These are phyloP conservation scores for Myiozetetes cayanensis DNA, from an alignment of 2,113 vertebrate species.

Conservation along the genomic window DNA sequence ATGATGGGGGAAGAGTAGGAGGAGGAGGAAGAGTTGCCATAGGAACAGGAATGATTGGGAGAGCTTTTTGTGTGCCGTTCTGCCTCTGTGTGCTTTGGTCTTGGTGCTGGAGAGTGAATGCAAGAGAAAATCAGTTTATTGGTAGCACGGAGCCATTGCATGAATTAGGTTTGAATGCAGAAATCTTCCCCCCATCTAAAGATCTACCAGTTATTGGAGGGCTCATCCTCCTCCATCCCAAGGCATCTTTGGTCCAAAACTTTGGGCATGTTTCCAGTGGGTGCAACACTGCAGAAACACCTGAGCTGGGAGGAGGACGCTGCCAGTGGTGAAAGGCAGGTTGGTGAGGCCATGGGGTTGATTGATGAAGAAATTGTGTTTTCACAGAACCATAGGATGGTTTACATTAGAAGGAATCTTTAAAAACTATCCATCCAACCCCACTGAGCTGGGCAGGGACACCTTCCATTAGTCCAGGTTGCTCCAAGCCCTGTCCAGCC, in stretches of 20 bases:
- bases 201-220: not conserved
- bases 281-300: not conserved
- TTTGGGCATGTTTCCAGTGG: not conserved
- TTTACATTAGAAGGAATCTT: not conserved
- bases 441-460: not conserved
- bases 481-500: rapidly evolving
- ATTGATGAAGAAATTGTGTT: not conserved
- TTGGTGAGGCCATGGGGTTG: not conserved
- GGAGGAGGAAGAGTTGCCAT: conserved; percentile 62
- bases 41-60: conserved; percentile 40
- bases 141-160: not conserved
- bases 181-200: not conserved
- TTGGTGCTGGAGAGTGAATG: not conserved
- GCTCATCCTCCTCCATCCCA: not conserved
- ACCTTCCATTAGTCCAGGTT: not conserved
- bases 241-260: not conserved
- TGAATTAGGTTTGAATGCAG: not conserved
- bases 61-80: conserved; percentile 21
- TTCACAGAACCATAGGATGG: not conserved
- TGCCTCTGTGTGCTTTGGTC: conserved; percentile 2
- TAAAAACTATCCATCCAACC: not conserved
- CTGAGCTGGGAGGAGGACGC: not conserved
- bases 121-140: not conserved
- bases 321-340: not conserved
- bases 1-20: conserved; percentile 23